These are phyloP conservation scores for Hystrix brachyura DNA, from an alignment of 2,113 vertebrate species.

Conservation along the genomic window DNA sequence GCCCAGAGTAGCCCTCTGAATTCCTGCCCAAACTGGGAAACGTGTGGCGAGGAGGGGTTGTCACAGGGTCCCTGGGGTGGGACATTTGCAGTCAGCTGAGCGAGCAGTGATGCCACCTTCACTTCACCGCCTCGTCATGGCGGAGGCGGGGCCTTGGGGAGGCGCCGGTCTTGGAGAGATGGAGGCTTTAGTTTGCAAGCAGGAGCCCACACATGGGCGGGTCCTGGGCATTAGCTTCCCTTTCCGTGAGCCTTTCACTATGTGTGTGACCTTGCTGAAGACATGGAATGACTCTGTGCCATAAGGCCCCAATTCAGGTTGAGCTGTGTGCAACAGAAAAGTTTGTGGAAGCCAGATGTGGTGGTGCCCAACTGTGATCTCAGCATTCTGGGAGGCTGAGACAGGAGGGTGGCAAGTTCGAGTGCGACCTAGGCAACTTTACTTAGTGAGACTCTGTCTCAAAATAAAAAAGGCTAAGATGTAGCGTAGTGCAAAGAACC, in stretches of 20 bases:
- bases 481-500: neutral
- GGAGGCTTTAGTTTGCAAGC: accelerated
- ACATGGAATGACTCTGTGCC: neutral
- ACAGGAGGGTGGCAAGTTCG: neutral
- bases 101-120: accelerated
- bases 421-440: neutral
- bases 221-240: neutral
- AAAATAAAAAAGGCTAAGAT: neutral
- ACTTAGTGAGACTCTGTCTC: neutral
- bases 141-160: neutral
- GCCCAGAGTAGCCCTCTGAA: neutral
- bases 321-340: neutral
- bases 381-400: neutral
- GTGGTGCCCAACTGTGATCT: neutral
- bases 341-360: neutral
- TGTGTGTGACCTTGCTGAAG: neutral
- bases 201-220: neutral
- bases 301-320: neutral
- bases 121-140: accelerated
- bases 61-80: accelerated
- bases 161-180: neutral
- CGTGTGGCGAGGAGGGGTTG: neutral
- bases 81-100: too few species aligned
- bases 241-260: neutral
- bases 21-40: neutral